Evolutionary conservation across 2,888 invertebrate genomes (phyloP).

Genomic region (Nomada fucata): DNA sequence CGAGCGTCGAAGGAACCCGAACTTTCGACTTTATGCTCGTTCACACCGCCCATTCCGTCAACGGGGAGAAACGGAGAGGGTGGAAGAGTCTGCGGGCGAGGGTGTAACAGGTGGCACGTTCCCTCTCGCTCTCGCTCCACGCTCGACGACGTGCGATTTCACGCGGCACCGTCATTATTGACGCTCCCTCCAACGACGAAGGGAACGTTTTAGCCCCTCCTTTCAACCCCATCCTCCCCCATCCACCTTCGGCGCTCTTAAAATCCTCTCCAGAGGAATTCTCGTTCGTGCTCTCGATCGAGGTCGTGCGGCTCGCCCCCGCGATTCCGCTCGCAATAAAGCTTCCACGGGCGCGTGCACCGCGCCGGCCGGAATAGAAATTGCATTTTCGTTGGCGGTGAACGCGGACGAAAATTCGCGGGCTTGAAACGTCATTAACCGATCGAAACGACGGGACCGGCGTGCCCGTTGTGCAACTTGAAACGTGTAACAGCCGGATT

Average conservation of each 20-base stretch:
- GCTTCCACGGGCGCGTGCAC: slow-evolving; percentile 39
- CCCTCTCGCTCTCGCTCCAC: slow-evolving; percentile 63
- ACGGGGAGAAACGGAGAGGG: slow-evolving; percentile 4
- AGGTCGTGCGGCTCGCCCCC: slow-evolving; percentile 33
- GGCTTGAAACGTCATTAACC: slow-evolving; percentile 46
- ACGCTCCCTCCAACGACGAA: slow-evolving; percentile 60
- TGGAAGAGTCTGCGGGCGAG: slow-evolving; percentile 66
- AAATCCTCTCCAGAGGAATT: slow-evolving; percentile 67
- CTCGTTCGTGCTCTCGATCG: slow-evolving; percentile 56
- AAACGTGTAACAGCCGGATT: slow-evolving; percentile 46
- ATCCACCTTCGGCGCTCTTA: slow-evolving; percentile 23
- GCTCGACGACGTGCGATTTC: slow-evolving; percentile 69
- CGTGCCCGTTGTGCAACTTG: slow-evolving; percentile 49
- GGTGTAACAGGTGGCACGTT: slow-evolving; percentile 78
- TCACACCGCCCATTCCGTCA: slow-evolving; percentile 50
- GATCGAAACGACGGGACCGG: slow-evolving; percentile 32
- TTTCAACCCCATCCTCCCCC: slow-evolving; percentile 14
- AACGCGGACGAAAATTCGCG: slow-evolving; percentile 44
- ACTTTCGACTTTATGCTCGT: slow-evolving; percentile 72
- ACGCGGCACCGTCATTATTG: slow-evolving; percentile 76
- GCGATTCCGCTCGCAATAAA: slow-evolving; percentile 58
- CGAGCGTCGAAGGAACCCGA: slow-evolving; percentile 65
- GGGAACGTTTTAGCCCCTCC: slow-evolving; percentile 36
- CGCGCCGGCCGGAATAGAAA: slow-evolving; percentile 54
- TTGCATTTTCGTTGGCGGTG: slow-evolving; percentile 34